phyloP scores from a whole-genome alignment of 2,888 invertebrate genomes.

The Phyllotreta cruciferae region DNA sequence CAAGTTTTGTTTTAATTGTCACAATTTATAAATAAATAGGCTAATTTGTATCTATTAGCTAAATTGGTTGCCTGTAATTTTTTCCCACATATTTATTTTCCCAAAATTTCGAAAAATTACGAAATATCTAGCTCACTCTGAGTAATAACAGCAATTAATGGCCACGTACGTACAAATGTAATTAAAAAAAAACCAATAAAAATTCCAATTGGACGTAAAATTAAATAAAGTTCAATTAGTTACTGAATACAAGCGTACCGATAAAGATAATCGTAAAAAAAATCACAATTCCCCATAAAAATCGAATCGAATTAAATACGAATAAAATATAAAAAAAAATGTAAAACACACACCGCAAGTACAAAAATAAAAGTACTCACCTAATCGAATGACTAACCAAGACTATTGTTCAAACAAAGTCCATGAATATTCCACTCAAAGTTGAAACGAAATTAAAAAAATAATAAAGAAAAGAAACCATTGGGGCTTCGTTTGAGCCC shows the following conservation, averaged over 20 bases:
- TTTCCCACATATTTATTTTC: too few relatives aligned
- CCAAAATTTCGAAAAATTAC: background rate
- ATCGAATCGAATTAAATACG: background rate
- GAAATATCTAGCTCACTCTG: background rate
- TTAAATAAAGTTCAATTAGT: constrained; percentile 19
- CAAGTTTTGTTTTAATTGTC: too few relatives aligned
- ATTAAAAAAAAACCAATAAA: constrained; percentile 17
- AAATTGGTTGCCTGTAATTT: too few relatives aligned
- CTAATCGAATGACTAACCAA: constrained; percentile 4
- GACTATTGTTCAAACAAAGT: background rate
- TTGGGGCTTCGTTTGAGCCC: constrained; percentile 8
- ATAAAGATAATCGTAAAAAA: constrained; percentile 16
- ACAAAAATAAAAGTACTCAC: constrained; percentile 10
- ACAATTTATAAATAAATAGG: too few relatives aligned
- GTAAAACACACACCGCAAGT: background rate
- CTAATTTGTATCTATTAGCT: too few relatives aligned
- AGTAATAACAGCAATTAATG: constrained; percentile 2
- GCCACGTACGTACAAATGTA: constrained; percentile 10
- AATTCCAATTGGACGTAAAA: constrained; percentile 18
- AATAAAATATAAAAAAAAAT: background rate
- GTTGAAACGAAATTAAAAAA: background rate
- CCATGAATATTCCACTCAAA: constrained; percentile 16
- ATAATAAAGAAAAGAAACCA: background rate
- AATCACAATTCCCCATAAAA: constrained; percentile 17
- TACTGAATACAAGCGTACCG: constrained; percentile 10